Percentiles rank a stretch among this genome's conserved stretches.
Evolutionary conservation across 1,140 invertebrate species (phyloP).

Genomic region (Scaptomyza montana): DNA sequence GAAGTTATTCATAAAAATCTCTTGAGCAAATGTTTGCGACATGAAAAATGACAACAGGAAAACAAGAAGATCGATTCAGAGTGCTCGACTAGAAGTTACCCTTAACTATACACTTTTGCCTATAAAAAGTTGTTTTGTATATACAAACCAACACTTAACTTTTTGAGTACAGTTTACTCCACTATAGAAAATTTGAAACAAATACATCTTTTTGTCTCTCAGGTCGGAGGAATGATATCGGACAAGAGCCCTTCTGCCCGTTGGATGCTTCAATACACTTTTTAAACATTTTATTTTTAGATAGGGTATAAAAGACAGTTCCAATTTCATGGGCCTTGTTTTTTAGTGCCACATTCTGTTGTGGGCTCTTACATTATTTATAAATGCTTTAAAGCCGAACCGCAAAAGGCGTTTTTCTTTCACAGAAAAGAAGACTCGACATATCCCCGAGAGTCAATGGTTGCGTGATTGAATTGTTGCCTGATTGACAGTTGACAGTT

Average conservation of each 20-base stretch:
- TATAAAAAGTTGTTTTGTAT: no score
- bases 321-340: slow-evolving; percentile 8
- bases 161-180: no score
- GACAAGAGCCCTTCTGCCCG: no score
- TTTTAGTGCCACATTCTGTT: not conserved
- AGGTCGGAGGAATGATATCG: no score
- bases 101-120: no score
- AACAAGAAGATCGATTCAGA: not conserved
- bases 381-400: slow-evolving; percentile 45
- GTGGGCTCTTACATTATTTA: slow-evolving; percentile 34
- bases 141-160: no score
- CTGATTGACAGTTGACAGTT: slow-evolving; percentile 81
- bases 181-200: no score
- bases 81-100: not conserved
- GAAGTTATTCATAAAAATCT: slow-evolving; percentile 78
- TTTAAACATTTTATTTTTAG: no score
- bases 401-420: slow-evolving; percentile 22
- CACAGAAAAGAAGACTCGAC: not conserved
- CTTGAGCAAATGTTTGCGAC: slow-evolving; percentile 74
- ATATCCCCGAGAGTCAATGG: slow-evolving; percentile 56
- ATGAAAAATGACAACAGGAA: slow-evolving; percentile 47
- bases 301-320: not conserved
- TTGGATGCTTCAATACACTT: no score
- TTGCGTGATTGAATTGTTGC: slow-evolving; percentile 76
- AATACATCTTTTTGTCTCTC: no score